Base-by-base conservation (phyloP, 1,140 invertebrate species). In the Battus philenor region DNA sequence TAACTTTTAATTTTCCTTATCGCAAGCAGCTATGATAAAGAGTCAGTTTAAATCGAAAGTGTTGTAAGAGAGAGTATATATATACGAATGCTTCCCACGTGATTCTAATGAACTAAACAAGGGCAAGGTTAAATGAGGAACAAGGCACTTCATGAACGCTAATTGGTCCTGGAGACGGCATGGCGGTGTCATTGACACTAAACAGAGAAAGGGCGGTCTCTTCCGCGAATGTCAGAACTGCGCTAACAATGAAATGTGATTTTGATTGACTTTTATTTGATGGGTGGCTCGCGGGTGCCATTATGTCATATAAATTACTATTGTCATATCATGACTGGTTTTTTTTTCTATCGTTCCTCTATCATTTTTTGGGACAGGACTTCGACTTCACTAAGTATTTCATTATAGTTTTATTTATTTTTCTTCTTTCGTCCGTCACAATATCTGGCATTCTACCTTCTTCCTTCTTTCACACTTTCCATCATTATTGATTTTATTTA, bases 171-270 rank as follows among this genome's bases (percentile, higher is more conserved):
- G 24, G 24, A 27, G 24, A 27, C 24, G 8, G 24, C 24, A n/a
- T 4, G 24, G 6, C 18, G 18, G n/a, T 3, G 24, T 27, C 24
- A 27, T n/a, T 27, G 24, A 27, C 24, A 27, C 24, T 4, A n/a
- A n/a, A 27, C 24, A 27, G 24, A 27, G 24, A 27, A 27, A 27
- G 24, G 24, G 24, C 24, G 24, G 24, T 6, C 24, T 27, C 24
- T 27, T 27, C 24, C 24, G 8, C 24, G n/a, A 27, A 27, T 27
- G 24, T 9, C n/a, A 2, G 6, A 6, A 20, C 6, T 20, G 5
- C 7, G 20, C 7, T 22, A 22, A 22, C 20, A 7, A 22, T 3
- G 20, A 22, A 4, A 7, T 7, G 7, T 22, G 20, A 22, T 22
- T 22, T 7, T 4, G 20, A 22, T 7, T 7, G 20, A 22, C 20